Conservation (phyloP, 2,113 vertebrate genomes). For the Entelurus aequoreus region DNA sequence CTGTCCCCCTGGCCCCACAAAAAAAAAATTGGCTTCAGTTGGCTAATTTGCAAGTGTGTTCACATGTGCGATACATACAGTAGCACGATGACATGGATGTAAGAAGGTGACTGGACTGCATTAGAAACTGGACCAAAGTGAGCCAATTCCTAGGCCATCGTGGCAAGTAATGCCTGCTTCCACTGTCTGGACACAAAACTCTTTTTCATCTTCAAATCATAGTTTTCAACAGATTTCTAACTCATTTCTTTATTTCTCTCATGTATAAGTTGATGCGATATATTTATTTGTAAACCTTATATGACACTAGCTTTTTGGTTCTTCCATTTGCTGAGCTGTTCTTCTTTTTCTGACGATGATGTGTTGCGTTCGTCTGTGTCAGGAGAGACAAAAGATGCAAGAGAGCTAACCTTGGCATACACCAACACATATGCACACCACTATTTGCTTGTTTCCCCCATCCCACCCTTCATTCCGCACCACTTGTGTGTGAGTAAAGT, state of each 20-base stretch:
- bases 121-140: constrained; percentile 29
- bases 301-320: constrained; percentile 40
- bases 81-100: constrained; percentile 26
- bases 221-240: constrained; percentile 67
- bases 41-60: not conserved
- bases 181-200: constrained; percentile 50
- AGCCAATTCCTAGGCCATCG: constrained; percentile 30
- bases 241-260: constrained; percentile 54
- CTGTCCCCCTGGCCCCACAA: not conserved
- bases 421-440: constrained; percentile 3
- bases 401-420: not conserved
- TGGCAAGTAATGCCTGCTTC: constrained; percentile 42
- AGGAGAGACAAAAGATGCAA: not conserved
- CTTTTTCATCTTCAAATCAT: constrained; percentile 61
- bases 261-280: constrained; percentile 55
- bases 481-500: not conserved
- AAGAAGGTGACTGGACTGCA: constrained; percentile 10
- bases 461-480: not conserved
- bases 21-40: constrained; percentile 12
- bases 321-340: constrained; percentile 31
- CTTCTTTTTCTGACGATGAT: constrained; percentile 41
- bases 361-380: not conserved
- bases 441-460: not conserved
- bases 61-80: not conserved
- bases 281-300: constrained; percentile 55